Evolutionary conservation across 2,888 invertebrate genomes (phyloP).

Genomic region (Lypha dubia): DNA sequence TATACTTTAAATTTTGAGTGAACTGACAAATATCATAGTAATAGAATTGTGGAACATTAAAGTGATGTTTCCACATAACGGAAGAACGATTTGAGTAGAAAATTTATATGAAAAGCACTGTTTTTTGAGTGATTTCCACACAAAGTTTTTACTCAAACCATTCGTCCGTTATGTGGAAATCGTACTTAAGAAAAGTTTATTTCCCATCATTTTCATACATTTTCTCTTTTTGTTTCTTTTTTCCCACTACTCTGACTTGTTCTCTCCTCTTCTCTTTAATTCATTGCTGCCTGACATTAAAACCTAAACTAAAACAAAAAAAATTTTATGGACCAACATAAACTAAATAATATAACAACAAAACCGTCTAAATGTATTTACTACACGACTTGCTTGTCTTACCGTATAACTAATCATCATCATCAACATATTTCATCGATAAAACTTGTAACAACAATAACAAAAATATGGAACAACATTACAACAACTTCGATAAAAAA

Average conservation of each 20-base stretch:
- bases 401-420: slow-evolving; percentile 26
- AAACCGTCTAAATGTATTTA: slow-evolving; percentile 33
- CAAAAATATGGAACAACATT: slow-evolving; percentile 38
- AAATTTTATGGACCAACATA: slow-evolving; percentile 49
- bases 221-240: slow-evolving; percentile 38
- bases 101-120: too few relatives aligned
- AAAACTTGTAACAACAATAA: slow-evolving; percentile 39
- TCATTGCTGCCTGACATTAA: slow-evolving; percentile 63
- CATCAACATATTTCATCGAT: slow-evolving; percentile 36
- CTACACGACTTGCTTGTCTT: slow-evolving; percentile 20
- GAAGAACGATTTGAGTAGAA: too few relatives aligned
- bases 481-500: slow-evolving; percentile 43
- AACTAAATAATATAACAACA: slow-evolving; percentile 8
- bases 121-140: too few relatives aligned
- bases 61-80: too few relatives aligned
- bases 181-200: slow-evolving; percentile 41
- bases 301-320: slow-evolving; percentile 38
- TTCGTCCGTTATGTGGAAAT: slow-evolving; percentile 5
- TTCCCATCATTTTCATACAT: slow-evolving; percentile 47
- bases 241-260: slow-evolving; percentile 48
- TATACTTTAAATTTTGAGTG: too few relatives aligned
- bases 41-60: too few relatives aligned
- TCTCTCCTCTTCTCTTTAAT: slow-evolving; percentile 65
- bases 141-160: too few relatives aligned
- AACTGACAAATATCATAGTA: too few relatives aligned